phyloP scores from a whole-genome alignment of 2,113 vertebrate genomes.

The Turnix velox region DNA sequence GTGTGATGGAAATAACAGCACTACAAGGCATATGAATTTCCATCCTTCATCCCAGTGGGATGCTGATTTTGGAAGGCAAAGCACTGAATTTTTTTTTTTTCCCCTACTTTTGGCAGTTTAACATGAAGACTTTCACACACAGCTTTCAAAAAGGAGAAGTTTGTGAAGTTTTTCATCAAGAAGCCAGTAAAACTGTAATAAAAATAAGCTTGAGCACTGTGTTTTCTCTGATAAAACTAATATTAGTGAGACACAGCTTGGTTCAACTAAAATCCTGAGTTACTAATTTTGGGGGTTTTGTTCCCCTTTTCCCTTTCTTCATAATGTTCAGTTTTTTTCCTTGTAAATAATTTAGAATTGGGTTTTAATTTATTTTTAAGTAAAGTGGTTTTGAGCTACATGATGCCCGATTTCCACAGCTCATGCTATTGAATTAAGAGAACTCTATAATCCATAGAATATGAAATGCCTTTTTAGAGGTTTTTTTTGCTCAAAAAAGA shows the following conservation, averaged over 20 bases:
- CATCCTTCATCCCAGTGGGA: not conserved
- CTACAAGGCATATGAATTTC: not conserved
- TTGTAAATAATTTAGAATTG: not conserved
- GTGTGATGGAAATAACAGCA: not conserved
- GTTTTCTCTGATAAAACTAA: not conserved
- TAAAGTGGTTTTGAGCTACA: not conserved
- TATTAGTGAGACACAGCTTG: not conserved
- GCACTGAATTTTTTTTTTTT: not conserved
- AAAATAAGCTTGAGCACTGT: not conserved
- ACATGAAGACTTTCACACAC: not conserved
- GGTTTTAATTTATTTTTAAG: not conserved
- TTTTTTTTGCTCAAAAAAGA: not conserved
- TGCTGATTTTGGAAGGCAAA: not conserved
- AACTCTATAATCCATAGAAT: not conserved
- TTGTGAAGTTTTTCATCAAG: not conserved
- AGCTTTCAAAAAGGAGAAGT: not conserved
- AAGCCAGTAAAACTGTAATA: not conserved
- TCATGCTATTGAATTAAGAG: not conserved
- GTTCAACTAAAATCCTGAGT: slow-evolving; percentile 49
- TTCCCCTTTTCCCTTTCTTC: not conserved
- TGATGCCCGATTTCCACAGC: not conserved
- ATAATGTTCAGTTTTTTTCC: not conserved
- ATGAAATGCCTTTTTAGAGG: not conserved
- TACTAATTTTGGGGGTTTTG: not conserved
- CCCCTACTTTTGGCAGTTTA: not conserved